These are phyloP conservation scores for Drosophila carrolli DNA, from an alignment of 1,140 invertebrate species.

Conservation along the genomic window DNA sequence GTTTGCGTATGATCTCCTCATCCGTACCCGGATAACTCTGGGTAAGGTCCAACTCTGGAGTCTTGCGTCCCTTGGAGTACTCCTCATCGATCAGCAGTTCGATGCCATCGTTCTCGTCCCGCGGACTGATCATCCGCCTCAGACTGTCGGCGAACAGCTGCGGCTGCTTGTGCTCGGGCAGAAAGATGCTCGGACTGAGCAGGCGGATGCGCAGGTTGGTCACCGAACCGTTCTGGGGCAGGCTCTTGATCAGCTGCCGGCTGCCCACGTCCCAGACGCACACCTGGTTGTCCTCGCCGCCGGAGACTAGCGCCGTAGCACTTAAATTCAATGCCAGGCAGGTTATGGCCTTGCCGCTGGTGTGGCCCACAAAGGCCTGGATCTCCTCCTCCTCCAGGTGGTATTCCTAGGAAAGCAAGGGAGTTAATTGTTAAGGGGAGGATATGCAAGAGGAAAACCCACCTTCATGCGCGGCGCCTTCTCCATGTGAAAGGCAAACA, in stretches of 20 bases:
- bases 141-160: slow-evolving; percentile 84
- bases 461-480: slow-evolving; percentile 87
- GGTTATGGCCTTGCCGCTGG: slow-evolving; percentile 86
- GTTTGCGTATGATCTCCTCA: neutral
- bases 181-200: slow-evolving; percentile 85
- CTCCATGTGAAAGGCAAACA: slow-evolving; percentile 89
- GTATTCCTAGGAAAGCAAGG: slow-evolving; percentile 85
- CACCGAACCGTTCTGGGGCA: slow-evolving; percentile 90
- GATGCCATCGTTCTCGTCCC: slow-evolving; percentile 57
- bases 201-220: slow-evolving; percentile 89
- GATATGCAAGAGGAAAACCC: neutral
- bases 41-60: slow-evolving; percentile 10
- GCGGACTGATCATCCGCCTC: slow-evolving; percentile 71
- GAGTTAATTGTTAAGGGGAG: neutral
- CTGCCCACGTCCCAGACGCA: slow-evolving; percentile 92
- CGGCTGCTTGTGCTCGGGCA: slow-evolving; percentile 80
- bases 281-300: slow-evolving; percentile 89
- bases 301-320: slow-evolving; percentile 89
- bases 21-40: neutral
- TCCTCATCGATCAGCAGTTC: slow-evolving; percentile 63
- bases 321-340: slow-evolving; percentile 90
- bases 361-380: slow-evolving; percentile 89
- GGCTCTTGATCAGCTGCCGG: slow-evolving; percentile 88
- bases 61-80: neutral
- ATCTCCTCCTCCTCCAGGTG: slow-evolving; percentile 86